Evolutionary conservation across 2,888 invertebrate species (phyloP).

Genomic region (Dorcus parallelipipedus): DNA sequence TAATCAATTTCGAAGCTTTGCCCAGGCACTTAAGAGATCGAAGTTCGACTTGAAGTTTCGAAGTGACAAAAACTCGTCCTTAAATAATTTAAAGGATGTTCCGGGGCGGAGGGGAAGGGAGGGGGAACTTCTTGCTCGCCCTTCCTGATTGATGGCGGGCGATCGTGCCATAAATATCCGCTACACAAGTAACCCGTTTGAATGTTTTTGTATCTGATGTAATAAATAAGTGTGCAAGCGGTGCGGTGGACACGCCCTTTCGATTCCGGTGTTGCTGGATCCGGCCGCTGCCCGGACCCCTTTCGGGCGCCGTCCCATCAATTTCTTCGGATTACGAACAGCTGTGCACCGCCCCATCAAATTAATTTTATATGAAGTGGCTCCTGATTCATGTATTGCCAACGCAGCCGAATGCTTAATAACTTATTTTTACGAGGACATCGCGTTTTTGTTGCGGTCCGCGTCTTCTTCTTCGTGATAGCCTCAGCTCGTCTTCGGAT

Average conservation of each 20-base stretch:
- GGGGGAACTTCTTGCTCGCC: neutral
- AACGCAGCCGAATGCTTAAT: slow-evolving; percentile 11
- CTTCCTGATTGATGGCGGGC: too few species aligned
- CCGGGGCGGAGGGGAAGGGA: neutral
- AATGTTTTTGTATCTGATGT: slow-evolving; percentile 4
- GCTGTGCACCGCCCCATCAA: slow-evolving; percentile 22
- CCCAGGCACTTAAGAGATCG: too few species aligned
- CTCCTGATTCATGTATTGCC: slow-evolving; percentile 18
- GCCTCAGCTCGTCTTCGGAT: too few species aligned
- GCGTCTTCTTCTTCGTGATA: too few species aligned
- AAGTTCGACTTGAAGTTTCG: too few species aligned
- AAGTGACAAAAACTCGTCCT: too few species aligned
- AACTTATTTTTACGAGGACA: too few species aligned
- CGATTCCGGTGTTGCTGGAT: slow-evolving; percentile 23
- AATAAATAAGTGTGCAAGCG: slow-evolving; percentile 22
- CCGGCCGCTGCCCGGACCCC: slow-evolving; percentile 21
- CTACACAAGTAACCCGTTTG: neutral
- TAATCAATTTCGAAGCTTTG: too few species aligned
- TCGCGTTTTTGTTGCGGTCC: too few species aligned
- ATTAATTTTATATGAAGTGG: slow-evolving; percentile 24
- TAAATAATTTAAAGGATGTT: too few species aligned
- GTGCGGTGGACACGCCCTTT: slow-evolving; percentile 22
- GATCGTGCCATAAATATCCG: too few species aligned
- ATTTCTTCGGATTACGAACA: slow-evolving; percentile 27
- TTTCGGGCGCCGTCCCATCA: slow-evolving; percentile 24